Conservation (phyloP, 2,888 invertebrate genomes). For the Bombyx huttoni region DNA sequence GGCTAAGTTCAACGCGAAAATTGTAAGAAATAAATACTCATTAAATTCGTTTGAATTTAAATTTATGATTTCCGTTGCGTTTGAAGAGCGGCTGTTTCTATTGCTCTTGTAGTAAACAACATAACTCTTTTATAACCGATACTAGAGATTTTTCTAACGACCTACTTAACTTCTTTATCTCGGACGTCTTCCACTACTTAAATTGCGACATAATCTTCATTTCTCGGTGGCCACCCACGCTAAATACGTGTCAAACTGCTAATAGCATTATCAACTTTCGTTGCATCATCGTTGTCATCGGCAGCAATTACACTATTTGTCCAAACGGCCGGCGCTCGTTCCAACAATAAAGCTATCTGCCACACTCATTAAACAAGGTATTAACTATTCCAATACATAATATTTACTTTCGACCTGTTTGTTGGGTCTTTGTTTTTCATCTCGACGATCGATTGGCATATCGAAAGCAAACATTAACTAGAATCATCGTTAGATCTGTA, state of each 20-base stretch:
- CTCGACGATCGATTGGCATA: conserved; percentile 12
- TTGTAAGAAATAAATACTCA: too few relatives aligned
- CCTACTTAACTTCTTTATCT: conserved; percentile 38
- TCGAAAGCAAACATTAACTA: conserved; percentile 18
- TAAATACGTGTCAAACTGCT: conserved; percentile 62
- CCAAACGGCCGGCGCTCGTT: conserved; percentile 37
- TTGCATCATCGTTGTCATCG: conserved; percentile 53
- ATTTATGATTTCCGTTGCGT: background rate
- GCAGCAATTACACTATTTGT: conserved; percentile 47
- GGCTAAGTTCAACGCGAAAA: too few relatives aligned
- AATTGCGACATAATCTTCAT: conserved; percentile 45
- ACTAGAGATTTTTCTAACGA: conserved; percentile 29
- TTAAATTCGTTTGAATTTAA: too few relatives aligned
- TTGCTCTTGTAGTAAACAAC: background rate
- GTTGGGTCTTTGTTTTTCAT: conserved; percentile 14
- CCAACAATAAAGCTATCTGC: conserved; percentile 53
- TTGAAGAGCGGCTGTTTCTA: conserved; percentile 11
- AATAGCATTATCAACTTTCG: conserved; percentile 64
- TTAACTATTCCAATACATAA: conserved; percentile 32
- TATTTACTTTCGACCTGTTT: conserved; percentile 26
- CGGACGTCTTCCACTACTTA: conserved; percentile 34
- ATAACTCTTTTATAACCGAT: conserved; percentile 15
- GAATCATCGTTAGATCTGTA: conserved; percentile 47
- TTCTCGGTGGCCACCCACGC: conserved; percentile 52
- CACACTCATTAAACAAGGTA: conserved; percentile 37